Base-by-base conservation (phyloP, 2,888 invertebrate species). In the Amphimallon solstitiale region DNA sequence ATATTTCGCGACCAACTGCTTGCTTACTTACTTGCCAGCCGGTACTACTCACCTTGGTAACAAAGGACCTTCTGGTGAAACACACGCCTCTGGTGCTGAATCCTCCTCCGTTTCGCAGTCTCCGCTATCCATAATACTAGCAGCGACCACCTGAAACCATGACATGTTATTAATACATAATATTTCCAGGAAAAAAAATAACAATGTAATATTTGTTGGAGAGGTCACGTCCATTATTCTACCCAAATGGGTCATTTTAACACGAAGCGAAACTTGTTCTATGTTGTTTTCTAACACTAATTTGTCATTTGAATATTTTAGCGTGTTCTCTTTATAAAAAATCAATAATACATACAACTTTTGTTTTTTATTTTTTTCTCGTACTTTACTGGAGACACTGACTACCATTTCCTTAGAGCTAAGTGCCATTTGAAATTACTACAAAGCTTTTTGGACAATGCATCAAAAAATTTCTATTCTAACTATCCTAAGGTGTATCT, bases 61-160 rank as follows among this genome's bases (percentile, higher is more conserved):
- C 70, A 75, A 70, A 66, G 77, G 73, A 65, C 75, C 77, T 64
- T 77, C 80, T 12, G 81, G 80, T 46, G 81, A 80, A 37, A 80
- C 78, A 77, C 80, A 81, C 74, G 79, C 77, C 76, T 81, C 81
- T 73, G 81, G 81, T 68, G 81, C 78, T 21, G 80, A 79, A 71
- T 82, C 81, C 71, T 80, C 81, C 72, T 81, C 82, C 40, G 81
- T 80, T 71, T 82, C 80, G 72, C 78, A 79, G 71, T 80, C 80
- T 15, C 78, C 76, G 72, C 77, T 79, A 70, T 79, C 80, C 80
- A 80, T 80, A 66, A 70, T 76, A 71, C 73, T 70, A 71, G 70
- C 72, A 75, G 37, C 43, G 38, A 48, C 64, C 40, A 56, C 40
- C 56, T 56, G 56, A 56, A 56, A 56, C 17, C 43, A 56, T 23